Percentiles rank a stretch among this genome's conserved stretches.
These are phyloP conservation scores for Oreochromis aureus DNA, from an alignment of 2,113 vertebrate genomes.

Conservation along the genomic window DNA sequence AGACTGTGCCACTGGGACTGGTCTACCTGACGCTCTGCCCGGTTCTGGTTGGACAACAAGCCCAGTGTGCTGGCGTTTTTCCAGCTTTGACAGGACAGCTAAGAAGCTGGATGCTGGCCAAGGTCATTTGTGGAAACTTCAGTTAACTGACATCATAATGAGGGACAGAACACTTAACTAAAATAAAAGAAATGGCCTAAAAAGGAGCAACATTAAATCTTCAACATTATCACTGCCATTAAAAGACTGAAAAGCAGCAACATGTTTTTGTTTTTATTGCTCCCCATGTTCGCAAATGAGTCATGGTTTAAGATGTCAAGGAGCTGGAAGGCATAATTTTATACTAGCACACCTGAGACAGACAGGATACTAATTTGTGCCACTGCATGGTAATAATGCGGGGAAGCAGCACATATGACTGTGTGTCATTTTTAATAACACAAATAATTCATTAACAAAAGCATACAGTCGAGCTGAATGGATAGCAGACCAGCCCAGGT, in stretches of 20 bases:
- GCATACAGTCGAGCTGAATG: neutral
- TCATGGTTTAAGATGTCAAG: neutral
- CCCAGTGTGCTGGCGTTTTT: conserved; percentile 19
- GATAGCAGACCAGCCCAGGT: neutral
- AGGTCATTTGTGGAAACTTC: conserved; percentile 52
- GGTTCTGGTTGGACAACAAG: conserved; percentile 26
- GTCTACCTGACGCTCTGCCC: conserved; percentile 23
- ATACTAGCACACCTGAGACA: neutral
- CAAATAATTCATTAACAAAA: neutral
- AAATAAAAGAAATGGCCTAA: neutral
- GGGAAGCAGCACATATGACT: neutral
- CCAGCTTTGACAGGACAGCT: conserved; percentile 23
- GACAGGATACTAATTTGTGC: neutral
- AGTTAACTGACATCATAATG: conserved; percentile 35
- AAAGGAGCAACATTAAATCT: neutral
- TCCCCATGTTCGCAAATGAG: neutral
- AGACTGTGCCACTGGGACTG: conserved; percentile 26
- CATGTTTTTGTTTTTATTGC: neutral
- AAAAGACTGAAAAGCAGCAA: neutral
- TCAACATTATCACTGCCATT: neutral
- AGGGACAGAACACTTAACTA: conserved; percentile 24
- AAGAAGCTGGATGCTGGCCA: conserved; percentile 43
- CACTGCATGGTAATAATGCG: neutral
- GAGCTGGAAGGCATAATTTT: neutral
- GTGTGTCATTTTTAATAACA: neutral